Conservation (phyloP, 2,113 vertebrate genomes). For the Corythoichthys haematopterus region DNA sequence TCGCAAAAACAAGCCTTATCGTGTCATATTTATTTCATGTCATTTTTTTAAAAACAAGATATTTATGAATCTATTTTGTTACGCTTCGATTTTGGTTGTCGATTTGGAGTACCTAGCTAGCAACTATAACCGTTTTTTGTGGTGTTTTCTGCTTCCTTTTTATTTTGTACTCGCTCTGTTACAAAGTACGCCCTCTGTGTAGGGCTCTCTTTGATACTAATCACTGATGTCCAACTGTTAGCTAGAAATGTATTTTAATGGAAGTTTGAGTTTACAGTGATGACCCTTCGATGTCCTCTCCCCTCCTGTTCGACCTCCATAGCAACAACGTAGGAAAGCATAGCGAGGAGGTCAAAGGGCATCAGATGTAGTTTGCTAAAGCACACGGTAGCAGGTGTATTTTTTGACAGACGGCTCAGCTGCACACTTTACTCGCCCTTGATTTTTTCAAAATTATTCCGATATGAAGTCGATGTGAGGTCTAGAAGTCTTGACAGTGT, state of each 20-base stretch:
- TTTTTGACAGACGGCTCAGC: conserved; percentile 54
- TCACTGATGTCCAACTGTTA: conserved; percentile 68
- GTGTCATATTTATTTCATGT: conserved; percentile 66
- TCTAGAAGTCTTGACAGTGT: conserved; percentile 65
- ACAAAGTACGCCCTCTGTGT: conserved; percentile 61
- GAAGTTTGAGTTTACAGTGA: conserved; percentile 61
- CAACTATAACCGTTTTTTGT: conserved; percentile 60
- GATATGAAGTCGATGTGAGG: conserved; percentile 63
- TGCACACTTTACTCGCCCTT: conserved; percentile 28
- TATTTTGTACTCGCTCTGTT: conserved; percentile 59
- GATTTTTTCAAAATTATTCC: conserved; percentile 51
- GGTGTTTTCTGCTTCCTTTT: conserved; percentile 36
- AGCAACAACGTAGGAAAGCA: conserved; percentile 23
- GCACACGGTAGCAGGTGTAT: conserved; percentile 70
- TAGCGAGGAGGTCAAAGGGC: conserved; percentile 31
- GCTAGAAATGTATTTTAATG: conserved; percentile 64
- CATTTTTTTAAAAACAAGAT: conserved; percentile 48
- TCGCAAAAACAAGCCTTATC: conserved; percentile 68
- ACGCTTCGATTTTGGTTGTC: conserved; percentile 58
- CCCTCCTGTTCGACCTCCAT: conserved; percentile 10
- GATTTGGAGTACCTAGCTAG: conserved; percentile 59
- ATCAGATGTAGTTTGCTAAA: conserved; percentile 54
- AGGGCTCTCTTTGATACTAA: conserved; percentile 71
- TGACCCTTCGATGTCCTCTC: conserved; percentile 11
- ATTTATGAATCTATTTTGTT: conserved; percentile 71